These are phyloP conservation scores for Julus scandinavius DNA, from an alignment of 2,888 invertebrate species.

Conservation along the genomic window DNA sequence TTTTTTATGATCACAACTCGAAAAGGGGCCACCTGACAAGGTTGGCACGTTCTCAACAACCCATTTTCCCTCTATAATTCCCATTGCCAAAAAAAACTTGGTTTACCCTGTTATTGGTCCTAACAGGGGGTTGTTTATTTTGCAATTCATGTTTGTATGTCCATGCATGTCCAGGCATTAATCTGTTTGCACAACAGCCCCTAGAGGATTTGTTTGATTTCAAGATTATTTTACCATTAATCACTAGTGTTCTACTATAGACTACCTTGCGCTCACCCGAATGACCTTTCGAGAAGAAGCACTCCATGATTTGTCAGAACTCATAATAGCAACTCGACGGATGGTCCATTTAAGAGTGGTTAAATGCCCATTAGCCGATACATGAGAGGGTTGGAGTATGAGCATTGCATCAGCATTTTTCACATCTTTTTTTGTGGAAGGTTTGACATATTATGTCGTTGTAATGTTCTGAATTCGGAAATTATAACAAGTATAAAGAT, in stretches of 20 bases:
- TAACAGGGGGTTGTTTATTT: not conserved
- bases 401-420: not conserved
- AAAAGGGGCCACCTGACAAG: not conserved
- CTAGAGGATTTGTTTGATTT: not conserved
- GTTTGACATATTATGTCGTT: not conserved
- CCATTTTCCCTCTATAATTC: not conserved
- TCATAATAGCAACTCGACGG: not conserved
- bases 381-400: not conserved
- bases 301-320: constrained; percentile 15
- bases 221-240: constrained; percentile 35
- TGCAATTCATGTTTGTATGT: constrained; percentile 30
- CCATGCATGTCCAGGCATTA: constrained; percentile 20
- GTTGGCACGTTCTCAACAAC: not conserved
- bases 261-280: not conserved
- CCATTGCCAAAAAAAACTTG: not conserved
- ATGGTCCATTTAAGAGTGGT: not conserved
- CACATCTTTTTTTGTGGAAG: not conserved
- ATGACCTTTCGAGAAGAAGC: constrained; percentile 15
- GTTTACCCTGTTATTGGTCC: not conserved
- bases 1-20: not conserved
- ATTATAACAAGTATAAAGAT: too few species aligned
- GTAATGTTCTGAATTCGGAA: too few species aligned
- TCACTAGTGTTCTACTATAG: not conserved
- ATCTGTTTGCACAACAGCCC: constrained; percentile 3
- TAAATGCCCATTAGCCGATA: constrained; percentile 5